Evolutionary conservation across 2,888 invertebrate genomes (phyloP).

Genomic region (Meiosimyza decipiens): DNA sequence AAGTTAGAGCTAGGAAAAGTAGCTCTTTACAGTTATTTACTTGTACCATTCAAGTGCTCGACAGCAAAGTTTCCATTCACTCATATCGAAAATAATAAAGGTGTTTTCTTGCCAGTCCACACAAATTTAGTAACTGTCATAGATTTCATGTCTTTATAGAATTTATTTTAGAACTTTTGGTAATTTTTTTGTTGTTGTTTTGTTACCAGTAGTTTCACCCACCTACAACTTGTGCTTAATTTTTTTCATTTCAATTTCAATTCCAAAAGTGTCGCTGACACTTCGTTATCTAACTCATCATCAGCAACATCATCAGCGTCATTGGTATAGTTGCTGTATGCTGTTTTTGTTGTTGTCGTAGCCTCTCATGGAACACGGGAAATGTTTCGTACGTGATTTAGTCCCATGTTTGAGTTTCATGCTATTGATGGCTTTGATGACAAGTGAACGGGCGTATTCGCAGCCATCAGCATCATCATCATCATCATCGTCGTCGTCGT

Average conservation of each 20-base stretch:
- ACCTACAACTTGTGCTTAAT: neutral
- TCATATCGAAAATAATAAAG: too few relatives aligned
- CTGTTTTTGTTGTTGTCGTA: conserved; percentile 35
- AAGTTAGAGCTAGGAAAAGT: too few relatives aligned
- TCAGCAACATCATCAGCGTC: conserved; percentile 28
- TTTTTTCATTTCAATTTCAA: conserved; percentile 60
- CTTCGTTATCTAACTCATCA: conserved; percentile 44
- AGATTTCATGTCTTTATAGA: conserved; percentile 7
- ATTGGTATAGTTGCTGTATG: conserved; percentile 15
- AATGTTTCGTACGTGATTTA: conserved; percentile 63
- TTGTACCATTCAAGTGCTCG: too few relatives aligned
- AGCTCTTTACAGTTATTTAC: too few relatives aligned
- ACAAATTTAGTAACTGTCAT: neutral
- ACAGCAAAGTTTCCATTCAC: too few relatives aligned
- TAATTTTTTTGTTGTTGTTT: neutral
- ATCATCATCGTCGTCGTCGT: too few relatives aligned
- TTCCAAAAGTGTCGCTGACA: conserved; percentile 50
- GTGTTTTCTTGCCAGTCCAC: too few relatives aligned
- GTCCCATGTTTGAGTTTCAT: conserved; percentile 56
- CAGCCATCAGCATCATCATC: neutral
- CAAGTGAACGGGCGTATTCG: neutral
- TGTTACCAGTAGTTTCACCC: neutral
- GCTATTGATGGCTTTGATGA: conserved; percentile 37
- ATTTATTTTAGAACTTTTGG: neutral
- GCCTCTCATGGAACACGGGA: conserved; percentile 53